Evolutionary conservation across 2,888 invertebrate genomes (phyloP).

Genomic region (Cryptophagus acutangulus): DNA sequence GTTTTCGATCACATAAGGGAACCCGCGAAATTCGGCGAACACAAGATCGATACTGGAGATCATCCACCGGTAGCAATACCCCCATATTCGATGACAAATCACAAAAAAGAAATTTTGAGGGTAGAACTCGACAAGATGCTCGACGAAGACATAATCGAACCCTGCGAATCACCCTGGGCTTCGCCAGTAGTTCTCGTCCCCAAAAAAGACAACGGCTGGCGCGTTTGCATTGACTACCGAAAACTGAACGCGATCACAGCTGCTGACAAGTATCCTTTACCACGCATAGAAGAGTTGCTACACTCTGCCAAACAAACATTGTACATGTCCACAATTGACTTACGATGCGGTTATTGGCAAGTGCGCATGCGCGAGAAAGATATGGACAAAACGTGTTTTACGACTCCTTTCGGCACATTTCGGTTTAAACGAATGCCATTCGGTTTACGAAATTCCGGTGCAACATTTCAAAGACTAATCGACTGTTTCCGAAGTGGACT

Average conservation of each 20-base stretch:
- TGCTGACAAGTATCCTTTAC: background rate
- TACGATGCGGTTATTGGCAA: slow-evolving; percentile 20
- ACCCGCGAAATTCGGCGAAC: background rate
- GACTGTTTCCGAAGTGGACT: too few species aligned
- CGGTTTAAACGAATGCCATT: slow-evolving; percentile 33
- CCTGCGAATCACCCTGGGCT: slow-evolving; percentile 32
- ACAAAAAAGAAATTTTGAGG: slow-evolving; percentile 20
- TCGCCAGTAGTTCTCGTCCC: slow-evolving; percentile 7
- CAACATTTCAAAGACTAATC: too few species aligned
- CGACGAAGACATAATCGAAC: slow-evolving; percentile 34
- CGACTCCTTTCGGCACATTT: slow-evolving; percentile 32
- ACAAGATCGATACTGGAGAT: background rate
- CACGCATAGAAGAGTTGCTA: background rate
- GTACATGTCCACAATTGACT: too few species aligned
- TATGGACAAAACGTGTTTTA: slow-evolving; percentile 13
- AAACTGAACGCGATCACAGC: background rate
- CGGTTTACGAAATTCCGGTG: too few species aligned
- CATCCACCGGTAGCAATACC: slow-evolving; percentile 30
- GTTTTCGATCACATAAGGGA: background rate
- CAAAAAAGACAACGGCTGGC: slow-evolving; percentile 2
- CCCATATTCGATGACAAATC: slow-evolving; percentile 32
- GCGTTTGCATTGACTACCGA: slow-evolving; percentile 6
- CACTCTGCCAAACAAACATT: too few species aligned
- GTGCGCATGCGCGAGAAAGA: slow-evolving; percentile 20
- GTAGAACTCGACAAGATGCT: slow-evolving; percentile 34